These are phyloP conservation scores for Ianthella basta DNA, from an alignment of 37 sponge, comb jelly and placozoan genomes.

Conservation along the genomic window DNA sequence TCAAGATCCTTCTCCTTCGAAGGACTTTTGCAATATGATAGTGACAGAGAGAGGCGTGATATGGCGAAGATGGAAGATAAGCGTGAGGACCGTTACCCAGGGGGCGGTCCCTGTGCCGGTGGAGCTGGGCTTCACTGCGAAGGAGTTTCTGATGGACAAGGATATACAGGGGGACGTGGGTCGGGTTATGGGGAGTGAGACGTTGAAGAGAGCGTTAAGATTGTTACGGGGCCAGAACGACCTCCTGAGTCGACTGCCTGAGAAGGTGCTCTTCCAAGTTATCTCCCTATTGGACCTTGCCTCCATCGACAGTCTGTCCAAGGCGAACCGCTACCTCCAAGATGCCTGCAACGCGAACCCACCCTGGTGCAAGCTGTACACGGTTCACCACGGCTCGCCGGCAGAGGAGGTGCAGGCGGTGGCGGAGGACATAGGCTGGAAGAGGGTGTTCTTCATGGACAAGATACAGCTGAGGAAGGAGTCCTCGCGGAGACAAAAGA, in stretches of 20 bases:
- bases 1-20: constrained; percentile 89
- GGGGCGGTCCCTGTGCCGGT: constrained; percentile 45
- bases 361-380: constrained; percentile 81
- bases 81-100: constrained; percentile 56
- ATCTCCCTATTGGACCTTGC: constrained; percentile 70
- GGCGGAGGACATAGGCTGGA: constrained; percentile 88
- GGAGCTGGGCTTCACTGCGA: constrained; percentile 48
- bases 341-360: constrained; percentile 64
- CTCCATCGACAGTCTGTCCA: constrained; percentile 65
- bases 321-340: constrained; percentile 62
- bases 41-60: constrained; percentile 90
- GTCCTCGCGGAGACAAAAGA: constrained; percentile 67
- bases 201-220: constrained; percentile 40
- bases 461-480: constrained; percentile 91
- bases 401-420: constrained; percentile 63
- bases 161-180: constrained; percentile 61
- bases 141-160: constrained; percentile 58
- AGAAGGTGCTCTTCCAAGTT: constrained; percentile 45
- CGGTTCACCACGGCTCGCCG: constrained; percentile 53
- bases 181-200: constrained; percentile 56
- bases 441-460: constrained; percentile 95
- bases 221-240: constrained; percentile 45
- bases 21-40: constrained; percentile 85
- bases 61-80: constrained; percentile 86
- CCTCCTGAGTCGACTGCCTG: constrained; percentile 60